phyloP scores from a whole-genome alignment of 2,113 vertebrate genomes.

The Pteropus alecto region DNA sequence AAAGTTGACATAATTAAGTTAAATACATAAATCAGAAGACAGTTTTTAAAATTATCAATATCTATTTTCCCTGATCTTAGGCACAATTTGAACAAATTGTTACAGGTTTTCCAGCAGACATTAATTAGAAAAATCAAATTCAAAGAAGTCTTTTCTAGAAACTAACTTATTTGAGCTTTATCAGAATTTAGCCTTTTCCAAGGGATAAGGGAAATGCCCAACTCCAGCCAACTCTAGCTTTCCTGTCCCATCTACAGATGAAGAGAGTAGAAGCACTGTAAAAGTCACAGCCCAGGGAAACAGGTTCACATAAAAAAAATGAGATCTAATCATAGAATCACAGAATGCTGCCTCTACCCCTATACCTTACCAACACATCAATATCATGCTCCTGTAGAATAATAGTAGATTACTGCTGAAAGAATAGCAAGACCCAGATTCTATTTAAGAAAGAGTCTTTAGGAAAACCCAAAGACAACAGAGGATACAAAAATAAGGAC shows the following conservation, averaged over 20 bases:
- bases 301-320: not conserved
- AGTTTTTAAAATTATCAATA: slow-evolving; percentile 27
- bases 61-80: not conserved
- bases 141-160: not conserved
- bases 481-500: not conserved
- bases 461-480: not conserved
- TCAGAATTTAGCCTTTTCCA: not conserved
- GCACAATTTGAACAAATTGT: not conserved
- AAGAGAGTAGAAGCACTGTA: not conserved
- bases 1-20: not conserved
- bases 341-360: not conserved
- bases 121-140: slow-evolving; percentile 6
- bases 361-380: not conserved
- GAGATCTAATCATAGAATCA: not conserved
- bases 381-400: not conserved
- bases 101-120: not conserved
- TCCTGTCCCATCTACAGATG: not conserved
- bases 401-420: not conserved
- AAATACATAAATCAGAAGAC: not conserved
- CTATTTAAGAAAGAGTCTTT: not conserved
- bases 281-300: not conserved
- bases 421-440: not conserved
- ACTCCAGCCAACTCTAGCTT: not conserved
- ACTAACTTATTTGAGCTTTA: not conserved
- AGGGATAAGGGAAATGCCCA: not conserved